Conservation (phyloP, 2,113 vertebrate genomes). For the Amphiprion percula region DNA sequence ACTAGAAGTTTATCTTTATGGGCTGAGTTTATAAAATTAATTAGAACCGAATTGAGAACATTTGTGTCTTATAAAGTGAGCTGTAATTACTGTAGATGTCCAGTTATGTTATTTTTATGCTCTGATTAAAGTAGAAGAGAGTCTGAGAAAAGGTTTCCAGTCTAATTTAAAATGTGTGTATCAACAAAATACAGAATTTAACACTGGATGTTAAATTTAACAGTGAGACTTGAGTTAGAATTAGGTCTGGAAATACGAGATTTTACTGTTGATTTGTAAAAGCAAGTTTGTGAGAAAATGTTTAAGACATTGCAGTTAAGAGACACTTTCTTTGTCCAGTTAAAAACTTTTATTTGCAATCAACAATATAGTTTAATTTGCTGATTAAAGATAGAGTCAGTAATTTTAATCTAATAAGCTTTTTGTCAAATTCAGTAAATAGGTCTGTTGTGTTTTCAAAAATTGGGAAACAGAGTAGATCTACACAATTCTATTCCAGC, state of each 20-base stretch:
- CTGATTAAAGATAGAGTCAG: no score
- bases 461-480: no score
- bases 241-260: neutral
- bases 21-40: constrained; percentile 46
- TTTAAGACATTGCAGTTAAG: neutral
- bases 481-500: no score
- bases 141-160: neutral
- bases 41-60: constrained; percentile 46
- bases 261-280: neutral
- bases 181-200: neutral
- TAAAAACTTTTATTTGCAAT: neutral
- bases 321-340: neutral
- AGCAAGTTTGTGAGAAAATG: no score
- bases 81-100: constrained; percentile 63
- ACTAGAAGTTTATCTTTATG: constrained; percentile 66
- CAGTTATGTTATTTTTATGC: constrained; percentile 22
- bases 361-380: no score
- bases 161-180: neutral
- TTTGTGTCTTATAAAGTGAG: constrained; percentile 46
- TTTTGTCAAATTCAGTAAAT: no score
- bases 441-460: no score
- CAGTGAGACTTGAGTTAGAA: no score
- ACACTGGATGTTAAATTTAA: neutral
- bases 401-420: no score
- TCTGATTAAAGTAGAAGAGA: constrained; percentile 21